Conservation (phyloP, 2,888 invertebrate species). For the Thera britannica region DNA sequence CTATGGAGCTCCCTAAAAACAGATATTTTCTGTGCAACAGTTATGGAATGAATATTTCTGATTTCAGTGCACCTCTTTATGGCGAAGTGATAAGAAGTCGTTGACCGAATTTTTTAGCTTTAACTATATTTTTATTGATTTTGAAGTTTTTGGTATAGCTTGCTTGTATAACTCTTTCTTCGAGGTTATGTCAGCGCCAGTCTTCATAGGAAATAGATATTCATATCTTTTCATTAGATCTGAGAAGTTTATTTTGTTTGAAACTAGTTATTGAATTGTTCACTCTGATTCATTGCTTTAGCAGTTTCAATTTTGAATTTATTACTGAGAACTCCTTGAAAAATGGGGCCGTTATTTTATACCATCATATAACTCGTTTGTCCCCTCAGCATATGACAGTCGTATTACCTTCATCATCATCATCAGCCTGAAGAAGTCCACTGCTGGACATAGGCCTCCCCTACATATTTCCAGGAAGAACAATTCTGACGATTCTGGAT, state of each 20-base stretch:
- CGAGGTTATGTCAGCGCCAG: background rate
- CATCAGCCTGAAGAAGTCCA: too few species aligned
- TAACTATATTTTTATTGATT: too few species aligned
- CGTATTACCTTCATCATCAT: too few species aligned
- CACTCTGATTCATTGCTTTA: conserved; percentile 6
- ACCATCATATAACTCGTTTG: background rate
- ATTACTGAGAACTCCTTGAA: background rate
- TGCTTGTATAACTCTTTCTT: background rate
- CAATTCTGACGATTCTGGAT: too few species aligned
- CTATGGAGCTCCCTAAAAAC: background rate
- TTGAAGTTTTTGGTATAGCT: background rate
- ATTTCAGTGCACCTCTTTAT: too few species aligned
- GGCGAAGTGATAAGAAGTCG: too few species aligned
- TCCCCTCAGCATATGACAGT: too few species aligned
- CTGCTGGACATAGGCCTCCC: too few species aligned
- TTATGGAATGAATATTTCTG: too few species aligned
- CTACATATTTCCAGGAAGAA: too few species aligned
- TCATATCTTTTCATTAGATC: conserved; percentile 16
- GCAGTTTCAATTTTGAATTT: conserved; percentile 6
- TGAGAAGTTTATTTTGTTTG: conserved; percentile 13
- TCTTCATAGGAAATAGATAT: conserved; percentile 2
- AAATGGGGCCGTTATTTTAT: background rate
- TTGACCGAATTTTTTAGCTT: too few species aligned
- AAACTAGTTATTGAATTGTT: conserved; percentile 10
- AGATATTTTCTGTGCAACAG: too few species aligned